These are phyloP conservation scores for Drosophila truncata DNA, from an alignment of 1,140 invertebrate species.

Conservation along the genomic window DNA sequence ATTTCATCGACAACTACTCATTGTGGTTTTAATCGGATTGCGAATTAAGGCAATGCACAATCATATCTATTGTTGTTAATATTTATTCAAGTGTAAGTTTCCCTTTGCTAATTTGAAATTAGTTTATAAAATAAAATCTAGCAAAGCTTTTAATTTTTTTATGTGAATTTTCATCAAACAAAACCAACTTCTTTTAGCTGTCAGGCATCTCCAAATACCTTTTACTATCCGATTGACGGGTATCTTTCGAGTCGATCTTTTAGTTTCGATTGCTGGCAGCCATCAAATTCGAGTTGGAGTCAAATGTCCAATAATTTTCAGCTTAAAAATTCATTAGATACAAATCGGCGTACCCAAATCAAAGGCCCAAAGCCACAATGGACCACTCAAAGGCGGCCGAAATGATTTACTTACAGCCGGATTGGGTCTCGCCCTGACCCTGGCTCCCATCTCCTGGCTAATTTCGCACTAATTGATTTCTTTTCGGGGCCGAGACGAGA, in stretches of 20 bases:
- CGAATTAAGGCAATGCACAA: background rate
- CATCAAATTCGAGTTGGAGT: constrained; percentile 58
- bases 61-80: background rate
- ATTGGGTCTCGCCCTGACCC: constrained; percentile 23
- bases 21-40: background rate
- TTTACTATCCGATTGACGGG: constrained; percentile 3
- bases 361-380: constrained; percentile 69
- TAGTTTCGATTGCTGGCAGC: constrained; percentile 21
- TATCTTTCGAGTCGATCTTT: constrained; percentile 25
- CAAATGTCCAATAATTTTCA: constrained; percentile 78
- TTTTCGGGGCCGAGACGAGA: constrained; percentile 45
- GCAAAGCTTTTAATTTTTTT: background rate
- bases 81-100: background rate
- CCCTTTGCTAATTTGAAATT: background rate
- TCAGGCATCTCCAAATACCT: background rate
- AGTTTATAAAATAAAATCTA: background rate
- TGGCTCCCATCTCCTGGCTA: constrained; percentile 58
- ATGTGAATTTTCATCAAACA: background rate
- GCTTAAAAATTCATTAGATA: constrained; percentile 79
- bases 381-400: constrained; percentile 38
- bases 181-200: background rate
- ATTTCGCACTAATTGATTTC: constrained; percentile 82
- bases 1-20: background rate
- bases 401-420: constrained; percentile 62
- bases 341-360: constrained; percentile 75